Conservation (phyloP, 2,797 vertebrate genomes). For the Ceyx erithaca region DNA sequence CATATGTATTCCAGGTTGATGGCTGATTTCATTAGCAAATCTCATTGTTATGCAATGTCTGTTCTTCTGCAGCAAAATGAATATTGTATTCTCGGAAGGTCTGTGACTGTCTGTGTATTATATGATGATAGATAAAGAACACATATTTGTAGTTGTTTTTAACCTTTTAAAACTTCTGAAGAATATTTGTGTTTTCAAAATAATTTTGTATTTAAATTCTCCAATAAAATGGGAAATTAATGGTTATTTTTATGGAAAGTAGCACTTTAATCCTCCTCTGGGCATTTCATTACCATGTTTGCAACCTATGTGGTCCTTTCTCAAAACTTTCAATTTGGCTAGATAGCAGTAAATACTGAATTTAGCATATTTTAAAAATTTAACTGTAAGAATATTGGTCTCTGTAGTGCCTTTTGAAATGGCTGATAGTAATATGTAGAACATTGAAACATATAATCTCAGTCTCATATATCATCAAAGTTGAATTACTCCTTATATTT, state of each 20-base stretch:
- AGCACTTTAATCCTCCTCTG: not conserved
- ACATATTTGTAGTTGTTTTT: slow-evolving; percentile 58
- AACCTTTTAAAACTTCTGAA: slow-evolving; percentile 49
- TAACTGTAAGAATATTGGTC: not conserved
- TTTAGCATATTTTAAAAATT: not conserved
- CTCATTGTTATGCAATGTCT: slow-evolving; percentile 99
- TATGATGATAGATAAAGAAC: slow-evolving; percentile 64
- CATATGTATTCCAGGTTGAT: slow-evolving; percentile 99
- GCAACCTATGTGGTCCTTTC: not conserved
- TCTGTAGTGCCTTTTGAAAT: not conserved
- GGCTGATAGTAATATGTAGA: not conserved
- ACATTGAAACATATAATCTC: not conserved
- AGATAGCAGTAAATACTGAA: not conserved
- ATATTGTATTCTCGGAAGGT: slow-evolving; percentile 91
- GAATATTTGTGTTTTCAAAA: not conserved
- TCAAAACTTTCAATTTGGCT: not conserved
- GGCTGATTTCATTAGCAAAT: slow-evolving; percentile 99
- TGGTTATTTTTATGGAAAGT: not conserved
- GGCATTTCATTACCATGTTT: not conserved
- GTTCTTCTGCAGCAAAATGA: slow-evolving; percentile 99
- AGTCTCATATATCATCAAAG: not conserved
- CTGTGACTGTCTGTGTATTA: slow-evolving; percentile 73
- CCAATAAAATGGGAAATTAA: not conserved
- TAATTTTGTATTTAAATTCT: slow-evolving; percentile 23
- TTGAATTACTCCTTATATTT: not conserved